phyloP scores from a whole-genome alignment of 2,113 vertebrate genomes.

The Pluvialis apricaria region DNA sequence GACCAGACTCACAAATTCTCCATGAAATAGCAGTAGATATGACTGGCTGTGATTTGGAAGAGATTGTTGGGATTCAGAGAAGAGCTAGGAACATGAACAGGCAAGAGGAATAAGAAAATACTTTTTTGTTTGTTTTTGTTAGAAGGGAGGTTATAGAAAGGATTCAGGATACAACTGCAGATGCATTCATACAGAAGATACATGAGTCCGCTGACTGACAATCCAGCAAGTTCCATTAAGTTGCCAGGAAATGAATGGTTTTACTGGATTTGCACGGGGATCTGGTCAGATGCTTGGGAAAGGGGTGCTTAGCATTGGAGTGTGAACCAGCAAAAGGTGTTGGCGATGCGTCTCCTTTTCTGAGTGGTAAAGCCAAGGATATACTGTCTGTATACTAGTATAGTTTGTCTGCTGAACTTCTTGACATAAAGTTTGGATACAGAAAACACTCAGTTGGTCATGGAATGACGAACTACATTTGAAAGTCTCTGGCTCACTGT shows the following conservation, averaged over 20 bases:
- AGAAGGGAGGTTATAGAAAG: background rate
- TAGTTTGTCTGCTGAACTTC: background rate
- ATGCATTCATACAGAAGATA: background rate
- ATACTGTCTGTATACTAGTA: background rate
- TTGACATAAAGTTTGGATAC: background rate
- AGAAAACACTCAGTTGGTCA: background rate
- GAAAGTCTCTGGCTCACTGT: background rate
- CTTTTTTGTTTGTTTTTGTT: background rate
- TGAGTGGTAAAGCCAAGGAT: background rate
- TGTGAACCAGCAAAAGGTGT: background rate
- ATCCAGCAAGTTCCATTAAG: background rate
- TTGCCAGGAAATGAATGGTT: background rate
- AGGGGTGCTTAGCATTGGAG: background rate
- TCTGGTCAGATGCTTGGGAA: background rate
- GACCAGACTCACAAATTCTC: background rate
- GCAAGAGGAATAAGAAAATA: background rate
- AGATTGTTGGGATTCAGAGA: background rate
- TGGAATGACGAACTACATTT: background rate
- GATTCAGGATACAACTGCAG: background rate
- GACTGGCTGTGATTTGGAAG: background rate
- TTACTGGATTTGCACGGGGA: background rate
- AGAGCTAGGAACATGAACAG: background rate
- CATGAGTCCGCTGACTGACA: background rate
- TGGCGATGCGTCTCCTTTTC: background rate
- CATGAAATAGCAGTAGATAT: background rate